Evolutionary conservation across 2,797 vertebrate species (phyloP).

Genomic region (Pseudopleuronectes americanus): DNA sequence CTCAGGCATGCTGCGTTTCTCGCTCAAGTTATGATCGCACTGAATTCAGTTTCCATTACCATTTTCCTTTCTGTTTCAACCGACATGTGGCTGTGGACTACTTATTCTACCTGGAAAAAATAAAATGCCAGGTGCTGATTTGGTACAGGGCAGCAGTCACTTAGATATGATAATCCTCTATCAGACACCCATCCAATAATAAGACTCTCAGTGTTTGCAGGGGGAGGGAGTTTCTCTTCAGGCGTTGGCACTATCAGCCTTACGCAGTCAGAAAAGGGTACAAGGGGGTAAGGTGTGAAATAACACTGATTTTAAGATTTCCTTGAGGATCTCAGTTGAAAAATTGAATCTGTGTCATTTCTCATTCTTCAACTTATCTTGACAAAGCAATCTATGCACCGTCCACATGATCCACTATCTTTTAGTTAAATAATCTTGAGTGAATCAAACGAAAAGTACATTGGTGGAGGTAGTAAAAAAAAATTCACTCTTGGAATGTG

Average conservation of each 20-base stretch:
- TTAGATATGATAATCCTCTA: slow-evolving; percentile 4
- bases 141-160: slow-evolving; percentile 1
- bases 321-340: slow-evolving; percentile 47
- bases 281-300: slow-evolving; percentile 38
- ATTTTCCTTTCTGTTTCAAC: slow-evolving; percentile 15
- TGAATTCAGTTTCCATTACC: slow-evolving; percentile 22
- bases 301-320: slow-evolving; percentile 62
- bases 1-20: slow-evolving; percentile 42
- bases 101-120: slow-evolving; percentile 5
- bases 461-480: slow-evolving; percentile 21
- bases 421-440: slow-evolving; percentile 57
- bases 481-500: slow-evolving; percentile 44
- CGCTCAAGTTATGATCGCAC: slow-evolving; percentile 32
- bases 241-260: slow-evolving; percentile 51
- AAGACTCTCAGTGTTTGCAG: slow-evolving; percentile 25
- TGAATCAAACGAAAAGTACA: slow-evolving; percentile 44
- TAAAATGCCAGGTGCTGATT: slow-evolving; percentile 22
- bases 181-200: slow-evolving; percentile 26
- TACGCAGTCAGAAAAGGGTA: slow-evolving; percentile 27
- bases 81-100: slow-evolving; percentile 8
- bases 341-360: slow-evolving; percentile 53
- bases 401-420: slow-evolving; percentile 42
- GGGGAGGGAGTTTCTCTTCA: slow-evolving; percentile 47
- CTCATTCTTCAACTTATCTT: slow-evolving; percentile 48
- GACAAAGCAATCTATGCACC: slow-evolving; percentile 51